These are phyloP conservation scores for Redunca redunca DNA, from an alignment of 2,113 vertebrate species.

Conservation along the genomic window DNA sequence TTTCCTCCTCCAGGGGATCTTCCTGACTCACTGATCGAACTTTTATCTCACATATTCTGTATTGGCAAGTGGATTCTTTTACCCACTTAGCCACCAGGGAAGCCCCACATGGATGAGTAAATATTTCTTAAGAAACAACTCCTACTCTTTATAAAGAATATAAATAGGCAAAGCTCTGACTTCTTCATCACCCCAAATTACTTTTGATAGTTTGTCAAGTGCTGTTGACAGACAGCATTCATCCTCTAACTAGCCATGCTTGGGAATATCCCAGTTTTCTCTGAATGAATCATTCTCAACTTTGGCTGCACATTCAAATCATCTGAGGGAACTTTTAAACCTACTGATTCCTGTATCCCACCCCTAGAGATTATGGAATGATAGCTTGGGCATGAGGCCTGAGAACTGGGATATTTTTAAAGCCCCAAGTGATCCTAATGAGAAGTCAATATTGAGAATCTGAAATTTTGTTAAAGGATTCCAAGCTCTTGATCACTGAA, in stretches of 20 bases:
- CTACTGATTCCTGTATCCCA: neutral
- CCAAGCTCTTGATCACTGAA: neutral
- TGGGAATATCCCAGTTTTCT: neutral
- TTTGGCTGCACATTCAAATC: neutral
- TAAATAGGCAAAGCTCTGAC: neutral
- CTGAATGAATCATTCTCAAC: neutral
- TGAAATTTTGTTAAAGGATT: constrained; percentile 30
- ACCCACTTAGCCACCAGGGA: neutral
- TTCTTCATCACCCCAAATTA: neutral
- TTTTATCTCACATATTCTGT: neutral
- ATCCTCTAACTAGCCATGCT: neutral
- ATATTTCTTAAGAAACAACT: neutral
- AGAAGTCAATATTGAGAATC: neutral
- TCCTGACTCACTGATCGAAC: neutral
- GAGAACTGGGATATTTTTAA: neutral
- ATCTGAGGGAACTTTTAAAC: neutral
- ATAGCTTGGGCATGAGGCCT: neutral
- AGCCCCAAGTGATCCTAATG: constrained; percentile 14
- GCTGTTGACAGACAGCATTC: neutral
- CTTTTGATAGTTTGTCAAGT: neutral
- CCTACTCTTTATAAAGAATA: neutral
- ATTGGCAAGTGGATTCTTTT: neutral
- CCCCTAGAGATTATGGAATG: neutral
- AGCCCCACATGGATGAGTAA: neutral
- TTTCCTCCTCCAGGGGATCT: neutral